Conservation (phyloP, 2,888 invertebrate species). For the Gerris lacustris region DNA sequence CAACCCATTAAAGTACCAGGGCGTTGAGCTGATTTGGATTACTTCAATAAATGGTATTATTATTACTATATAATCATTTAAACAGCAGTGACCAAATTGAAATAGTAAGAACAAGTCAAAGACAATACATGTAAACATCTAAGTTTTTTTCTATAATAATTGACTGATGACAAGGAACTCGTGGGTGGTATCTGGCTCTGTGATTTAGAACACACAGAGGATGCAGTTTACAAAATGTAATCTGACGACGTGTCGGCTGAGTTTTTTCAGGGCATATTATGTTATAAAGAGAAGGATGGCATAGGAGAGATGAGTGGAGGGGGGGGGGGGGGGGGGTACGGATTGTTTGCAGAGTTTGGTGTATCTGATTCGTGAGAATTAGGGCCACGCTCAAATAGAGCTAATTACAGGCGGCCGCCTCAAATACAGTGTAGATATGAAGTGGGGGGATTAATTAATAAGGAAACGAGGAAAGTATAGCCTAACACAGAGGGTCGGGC, state of each 20-base stretch:
- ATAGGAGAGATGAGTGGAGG: not conserved
- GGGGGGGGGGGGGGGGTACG: not conserved
- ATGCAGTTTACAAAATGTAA: not conserved
- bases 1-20: too few species aligned
- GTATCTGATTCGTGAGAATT: conserved; percentile 10
- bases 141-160: too few species aligned
- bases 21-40: too few species aligned
- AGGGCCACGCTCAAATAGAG: conserved; percentile 17
- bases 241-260: not conserved
- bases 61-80: too few species aligned
- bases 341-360: conserved; percentile 6
- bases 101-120: too few species aligned
- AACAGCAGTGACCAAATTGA: too few species aligned
- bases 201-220: not conserved
- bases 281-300: not conserved
- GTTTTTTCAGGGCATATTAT: not conserved
- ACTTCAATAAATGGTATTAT: too few species aligned
- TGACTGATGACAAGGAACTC: too few species aligned
- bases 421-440: conserved; percentile 20
- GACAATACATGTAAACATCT: too few species aligned
- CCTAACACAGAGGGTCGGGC: conserved; percentile 13
- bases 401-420: conserved; percentile 23
- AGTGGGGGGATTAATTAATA: conserved; percentile 24
- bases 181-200: not conserved
- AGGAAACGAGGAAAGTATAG: conserved; percentile 24